Evolutionary conservation across 2,888 invertebrate genomes (phyloP), one percentile per base, ranked within the genome.

Genomic region (Venusia cambrica): DNA sequence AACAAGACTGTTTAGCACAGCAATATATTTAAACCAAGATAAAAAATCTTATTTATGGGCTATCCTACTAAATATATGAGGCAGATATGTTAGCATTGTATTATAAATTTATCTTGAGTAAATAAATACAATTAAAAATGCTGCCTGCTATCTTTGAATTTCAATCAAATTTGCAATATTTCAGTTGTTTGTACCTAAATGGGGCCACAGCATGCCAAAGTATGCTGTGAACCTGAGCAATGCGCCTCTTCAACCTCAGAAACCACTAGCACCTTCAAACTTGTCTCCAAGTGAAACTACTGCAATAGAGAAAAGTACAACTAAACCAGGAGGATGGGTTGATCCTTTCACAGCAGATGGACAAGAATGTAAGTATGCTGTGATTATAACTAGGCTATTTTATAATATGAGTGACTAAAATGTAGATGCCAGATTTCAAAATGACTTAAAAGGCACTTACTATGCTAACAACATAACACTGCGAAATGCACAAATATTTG

Each of bases 151-250:
- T 19, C 13, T 16, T 4, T 30, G 5, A 11, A 11, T 12, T 17
- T 21, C 21, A n/a, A 21, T 18, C 5, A 6, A 2, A 26, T 41
- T 5, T 11, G n/a, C n/a, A n/a, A n/a, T 27, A 21, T 88, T 87
- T 47, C 67, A 95, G 95, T 79, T 95, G 45, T 94, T 92, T 83
- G 94, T 94, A 26, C 92, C 94, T 30, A 91, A 93, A 66, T 94
- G 95, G 94, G 94, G 93, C 71, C 71, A 89, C 89, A 61, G 91
- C 34, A 92, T 95, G 88, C 97, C 97, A 24, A 91, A 92, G 73
- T 97, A 94, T 87, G 96, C 96, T 18, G 92, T 94, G n/a, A 95
- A 94, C 70, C 88, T 97, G 44, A 92, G 94, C 50, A 89, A 91
- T 49, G 91, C 92, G 46, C 95, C 95, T 1, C 77, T 95, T 10